Base-by-base conservation (phyloP, 2,888 invertebrate genomes). In the Lithophane ornitopus region DNA sequence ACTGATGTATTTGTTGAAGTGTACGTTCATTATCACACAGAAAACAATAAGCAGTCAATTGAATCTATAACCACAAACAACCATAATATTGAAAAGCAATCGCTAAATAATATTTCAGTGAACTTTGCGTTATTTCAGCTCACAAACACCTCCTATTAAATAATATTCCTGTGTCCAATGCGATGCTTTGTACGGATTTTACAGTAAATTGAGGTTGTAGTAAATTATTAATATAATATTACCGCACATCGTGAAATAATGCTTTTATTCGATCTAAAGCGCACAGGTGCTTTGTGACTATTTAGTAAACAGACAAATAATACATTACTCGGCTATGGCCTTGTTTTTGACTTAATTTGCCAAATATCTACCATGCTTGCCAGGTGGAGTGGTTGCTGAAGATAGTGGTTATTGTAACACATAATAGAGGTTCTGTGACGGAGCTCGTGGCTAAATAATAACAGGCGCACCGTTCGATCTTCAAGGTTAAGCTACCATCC, bases 11-110 rank as follows among this genome's bases (percentile, higher is more conserved):
- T n/a, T n/a, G n/a, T n/a, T n/a, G n/a, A n/a, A n/a, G n/a, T n/a
- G n/a, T n/a, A n/a, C n/a, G n/a, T n/a, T n/a, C n/a, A n/a, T n/a
- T n/a, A n/a, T n/a, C n/a, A n/a, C n/a, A n/a, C n/a, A n/a, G n/a
- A n/a, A n/a, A n/a, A n/a, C n/a, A n/a, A n/a, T n/a, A n/a, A n/a
- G n/a, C n/a, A n/a, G n/a, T n/a, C n/a, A n/a, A n/a, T n/a, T n/a
- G n/a, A n/a, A n/a, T n/a, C n/a, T n/a, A n/a, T n/a, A n/a, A n/a
- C n/a, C n/a, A n/a, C n/a, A n/a, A n/a, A n/a, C n/a, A n/a, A n/a
- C n/a, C n/a, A n/a, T n/a, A n/a, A n/a, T 75, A 54, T 68, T 80
- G 34, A 52, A 75, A 70, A 61, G 34, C 34, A 26, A 56, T 56
- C 39, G n/a, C 19, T 61, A 54, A 63, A 65, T 69, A 63, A 65